Evolutionary conservation across 1,140 invertebrate species (phyloP), one percentile per base, ranked within the genome.

Genomic region (Armadillidium nasatum): DNA sequence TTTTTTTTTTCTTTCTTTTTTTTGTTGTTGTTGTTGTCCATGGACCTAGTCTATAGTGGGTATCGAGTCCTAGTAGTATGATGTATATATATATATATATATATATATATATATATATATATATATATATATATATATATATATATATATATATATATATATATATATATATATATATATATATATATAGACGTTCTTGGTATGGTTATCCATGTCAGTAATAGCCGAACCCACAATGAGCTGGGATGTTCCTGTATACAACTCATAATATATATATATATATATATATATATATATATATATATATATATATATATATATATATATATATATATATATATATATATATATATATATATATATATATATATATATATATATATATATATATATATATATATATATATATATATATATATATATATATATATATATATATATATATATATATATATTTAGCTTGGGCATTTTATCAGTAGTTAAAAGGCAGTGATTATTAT

Each of bases 61-160:
- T 33, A 1, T 33, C 6, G 6, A 33, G 33, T 33, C 33, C 6
- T 33, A 33, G 33, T 33, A 33, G 33, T 33, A 60, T 7, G 7
- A 60, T 60, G 19, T 60, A 60, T 60, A 60, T 60, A 60, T 60
- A 60, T 19, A 60, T 50, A 60, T 60, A 60, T 60, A 60, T 60
- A 60, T 60, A 60, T 19, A 60, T 60, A 60, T 19, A 60, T 60
- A 60, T 60, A 60, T 60, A 60, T 60, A 60, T 60, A 60, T 50
- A 60, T 60, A 60, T 60, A 60, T 60, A 60, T 60, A 60, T 60
- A 60, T 60, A 60, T 60, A 60, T 60, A 60, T 60, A 60, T 60
- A 60, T 60, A 60, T 60, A 60, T 60, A 60, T 60, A 60, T 60
- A 60, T 60, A 60, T 19, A 60, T 60, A 60, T 60, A 60, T 60